Conservation (phyloP, 37 sponge, comb jelly and placozoan genomes). For the Cliona cf. orientalis region DNA sequence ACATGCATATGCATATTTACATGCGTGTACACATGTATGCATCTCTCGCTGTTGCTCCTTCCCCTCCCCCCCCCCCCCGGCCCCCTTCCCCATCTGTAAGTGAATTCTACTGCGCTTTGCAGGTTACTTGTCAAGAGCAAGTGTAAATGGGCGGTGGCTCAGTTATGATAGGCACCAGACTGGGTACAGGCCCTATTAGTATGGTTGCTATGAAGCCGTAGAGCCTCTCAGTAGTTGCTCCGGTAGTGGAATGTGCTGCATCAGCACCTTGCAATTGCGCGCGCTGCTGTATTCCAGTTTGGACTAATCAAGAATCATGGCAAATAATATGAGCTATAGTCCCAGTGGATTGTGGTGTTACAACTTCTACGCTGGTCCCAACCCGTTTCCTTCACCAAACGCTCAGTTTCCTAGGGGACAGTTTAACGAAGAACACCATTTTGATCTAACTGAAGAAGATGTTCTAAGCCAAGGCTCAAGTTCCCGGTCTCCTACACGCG, state of each 20-base stretch:
- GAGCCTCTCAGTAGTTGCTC: not conserved
- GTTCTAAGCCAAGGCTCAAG: no score
- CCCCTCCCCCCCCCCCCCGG: no score
- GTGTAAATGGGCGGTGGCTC: not conserved
- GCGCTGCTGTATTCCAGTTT: no score
- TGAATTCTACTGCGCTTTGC: constrained; percentile 7
- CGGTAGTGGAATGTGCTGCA: not conserved
- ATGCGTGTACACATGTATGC: no score
- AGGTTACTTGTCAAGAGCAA: not conserved
- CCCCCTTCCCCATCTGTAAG: no score
- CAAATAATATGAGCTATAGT: not conserved
- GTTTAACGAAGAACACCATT: no score
- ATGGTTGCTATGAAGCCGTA: not conserved
- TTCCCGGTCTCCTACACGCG: no score
- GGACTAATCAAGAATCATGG: not conserved
- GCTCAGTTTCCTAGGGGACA: no score
- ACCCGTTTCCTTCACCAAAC: not conserved
- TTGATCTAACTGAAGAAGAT: no score
- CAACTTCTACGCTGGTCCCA: not conserved
- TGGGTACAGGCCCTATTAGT: not conserved
- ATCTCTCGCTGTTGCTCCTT: no score
- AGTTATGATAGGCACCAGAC: not conserved
- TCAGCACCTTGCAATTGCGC: no score
- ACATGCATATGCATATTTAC: no score
- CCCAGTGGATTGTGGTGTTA: constrained; percentile 2